A percentile compares a stretch with the other conserved stretches of the same genome.
These are phyloP conservation scores for Emydocephalus ijimae DNA, from an alignment of 2,113 vertebrate species.

Conservation along the genomic window DNA sequence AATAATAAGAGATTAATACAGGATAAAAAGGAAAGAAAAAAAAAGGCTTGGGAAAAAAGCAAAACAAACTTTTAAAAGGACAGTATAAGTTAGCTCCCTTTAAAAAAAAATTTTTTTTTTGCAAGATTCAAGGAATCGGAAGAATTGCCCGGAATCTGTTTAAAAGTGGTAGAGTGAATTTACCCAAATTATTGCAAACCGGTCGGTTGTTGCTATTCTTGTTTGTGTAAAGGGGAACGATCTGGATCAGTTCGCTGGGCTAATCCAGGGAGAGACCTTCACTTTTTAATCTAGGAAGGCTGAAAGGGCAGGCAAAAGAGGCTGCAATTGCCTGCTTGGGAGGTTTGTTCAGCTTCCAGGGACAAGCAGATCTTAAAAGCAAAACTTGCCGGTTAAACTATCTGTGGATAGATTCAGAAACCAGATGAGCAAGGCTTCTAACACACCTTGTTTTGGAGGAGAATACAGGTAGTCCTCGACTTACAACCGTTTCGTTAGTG, in stretches of 20 bases:
- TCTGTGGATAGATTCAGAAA: neutral
- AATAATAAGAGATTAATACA: neutral
- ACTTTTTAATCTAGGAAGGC: slow-evolving; percentile 68
- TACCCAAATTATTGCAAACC: neutral
- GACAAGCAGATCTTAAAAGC: neutral
- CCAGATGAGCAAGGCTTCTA: too few species aligned
- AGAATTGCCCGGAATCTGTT: neutral
- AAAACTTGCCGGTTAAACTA: neutral
- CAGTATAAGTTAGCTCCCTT: neutral
- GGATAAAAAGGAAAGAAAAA: neutral
- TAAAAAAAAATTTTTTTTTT: neutral
- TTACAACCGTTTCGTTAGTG: neutral
- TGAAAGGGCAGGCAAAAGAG: slow-evolving; percentile 63
- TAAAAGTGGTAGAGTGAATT: neutral
- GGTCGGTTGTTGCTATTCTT: neutral
- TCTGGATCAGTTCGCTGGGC: slow-evolving; percentile 59
- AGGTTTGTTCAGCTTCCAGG: slow-evolving; percentile 41
- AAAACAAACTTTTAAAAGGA: neutral
- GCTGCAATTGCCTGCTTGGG: slow-evolving; percentile 58
- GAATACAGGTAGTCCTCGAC: neutral
- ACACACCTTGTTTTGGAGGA: neutral
- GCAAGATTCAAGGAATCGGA: neutral
- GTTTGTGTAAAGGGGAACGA: slow-evolving; percentile 73
- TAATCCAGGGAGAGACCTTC: slow-evolving; percentile 76
- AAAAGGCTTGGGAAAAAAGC: fast-evolving